Evolutionary conservation across 2,888 invertebrate species (phyloP).

Genomic region (Lepidochrysops patricia): DNA sequence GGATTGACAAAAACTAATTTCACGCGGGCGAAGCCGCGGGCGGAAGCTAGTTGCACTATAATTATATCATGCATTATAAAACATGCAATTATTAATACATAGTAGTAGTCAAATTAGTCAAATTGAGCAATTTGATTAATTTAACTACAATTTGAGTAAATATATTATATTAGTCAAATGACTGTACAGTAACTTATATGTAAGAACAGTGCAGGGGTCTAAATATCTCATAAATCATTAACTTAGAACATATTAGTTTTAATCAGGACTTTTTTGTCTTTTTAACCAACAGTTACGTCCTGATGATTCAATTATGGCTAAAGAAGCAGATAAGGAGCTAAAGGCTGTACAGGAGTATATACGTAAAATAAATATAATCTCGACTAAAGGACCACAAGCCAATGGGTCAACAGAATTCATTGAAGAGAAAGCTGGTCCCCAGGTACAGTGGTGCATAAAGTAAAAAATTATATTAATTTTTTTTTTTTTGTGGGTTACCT

Average conservation of each 20-base stretch:
- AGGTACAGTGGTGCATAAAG: constrained; percentile 68
- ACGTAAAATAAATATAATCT: constrained; percentile 87
- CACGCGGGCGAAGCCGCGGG: too few species aligned
- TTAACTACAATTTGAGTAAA: background rate
- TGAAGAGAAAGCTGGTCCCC: constrained; percentile 80
- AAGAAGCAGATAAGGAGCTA: constrained; percentile 87
- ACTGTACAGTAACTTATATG: too few species aligned
- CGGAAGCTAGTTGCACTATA: too few species aligned
- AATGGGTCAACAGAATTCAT: constrained; percentile 77
- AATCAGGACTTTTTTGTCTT: too few species aligned
- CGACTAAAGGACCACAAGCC: constrained; percentile 86
- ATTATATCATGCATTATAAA: too few species aligned
- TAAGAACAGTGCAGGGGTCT: too few species aligned
- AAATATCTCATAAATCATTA: too few species aligned
- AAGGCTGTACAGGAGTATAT: constrained; percentile 90
- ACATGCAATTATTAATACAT: too few species aligned
- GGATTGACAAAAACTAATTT: too few species aligned
- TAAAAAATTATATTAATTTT: background rate
- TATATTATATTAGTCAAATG: background rate
- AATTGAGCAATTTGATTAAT: background rate
- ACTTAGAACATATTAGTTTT: too few species aligned
- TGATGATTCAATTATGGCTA: constrained; percentile 85
- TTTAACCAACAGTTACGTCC: constrained; percentile 80
- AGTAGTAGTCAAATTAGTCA: too few species aligned
- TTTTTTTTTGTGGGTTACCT: too few species aligned